Conservation (phyloP, 2,888 invertebrate genomes). For the Xestoiulus laeticollis region DNA sequence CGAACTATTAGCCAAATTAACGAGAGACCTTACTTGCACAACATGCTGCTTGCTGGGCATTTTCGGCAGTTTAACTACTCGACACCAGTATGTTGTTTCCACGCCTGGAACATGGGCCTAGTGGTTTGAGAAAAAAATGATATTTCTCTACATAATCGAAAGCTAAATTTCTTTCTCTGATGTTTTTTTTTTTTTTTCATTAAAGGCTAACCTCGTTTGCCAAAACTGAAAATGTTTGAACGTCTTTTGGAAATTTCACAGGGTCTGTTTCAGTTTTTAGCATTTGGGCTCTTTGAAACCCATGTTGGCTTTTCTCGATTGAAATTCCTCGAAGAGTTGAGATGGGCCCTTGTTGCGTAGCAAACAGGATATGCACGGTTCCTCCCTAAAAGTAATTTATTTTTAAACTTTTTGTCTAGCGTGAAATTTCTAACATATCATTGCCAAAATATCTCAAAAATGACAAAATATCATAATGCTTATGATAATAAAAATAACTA, state of each 20-base stretch:
- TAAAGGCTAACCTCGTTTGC: constrained; percentile 55
- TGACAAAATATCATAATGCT: no score
- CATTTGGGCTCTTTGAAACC: constrained; percentile 82
- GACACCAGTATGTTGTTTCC: constrained; percentile 99
- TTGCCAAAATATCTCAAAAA: no score
- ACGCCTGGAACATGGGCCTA: constrained; percentile 74
- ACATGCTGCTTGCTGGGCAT: constrained; percentile 75
- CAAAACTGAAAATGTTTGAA: constrained; percentile 56
- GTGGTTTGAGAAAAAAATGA: not conserved
- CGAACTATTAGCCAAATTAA: not conserved
- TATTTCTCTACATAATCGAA: no score
- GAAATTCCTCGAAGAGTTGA: constrained; percentile 74
- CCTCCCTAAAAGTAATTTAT: constrained; percentile 73
- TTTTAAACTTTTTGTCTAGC: not conserved
- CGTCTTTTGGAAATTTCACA: constrained; percentile 58
- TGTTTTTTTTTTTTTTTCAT: no score
- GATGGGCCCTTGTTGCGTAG: constrained; percentile 78
- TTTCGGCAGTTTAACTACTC: constrained; percentile 80
- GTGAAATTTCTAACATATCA: no score
- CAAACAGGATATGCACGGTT: constrained; percentile 88
- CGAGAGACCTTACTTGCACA: constrained; percentile 70
- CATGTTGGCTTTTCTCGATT: constrained; percentile 70
- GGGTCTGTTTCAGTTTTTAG: constrained; percentile 67
- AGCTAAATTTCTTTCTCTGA: no score
- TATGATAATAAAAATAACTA: no score